Evolutionary conservation across 2,888 invertebrate species (phyloP), one percentile per base, ranked within the genome.

Genomic region (Emesis furor): DNA sequence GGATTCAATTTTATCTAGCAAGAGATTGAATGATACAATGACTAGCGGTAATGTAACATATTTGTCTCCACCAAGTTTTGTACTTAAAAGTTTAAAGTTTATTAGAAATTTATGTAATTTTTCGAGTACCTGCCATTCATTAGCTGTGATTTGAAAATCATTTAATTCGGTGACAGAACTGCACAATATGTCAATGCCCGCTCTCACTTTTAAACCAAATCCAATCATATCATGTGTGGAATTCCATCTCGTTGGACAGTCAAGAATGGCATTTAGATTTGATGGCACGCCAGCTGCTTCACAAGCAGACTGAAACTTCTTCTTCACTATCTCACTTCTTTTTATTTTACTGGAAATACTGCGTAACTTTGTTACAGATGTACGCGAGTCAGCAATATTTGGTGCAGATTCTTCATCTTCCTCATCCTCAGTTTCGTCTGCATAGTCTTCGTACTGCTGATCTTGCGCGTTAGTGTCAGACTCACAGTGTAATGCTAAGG

Each of bases 41-140:
- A 87, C 84, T 71, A 65, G 46, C 91, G 89, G 86, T 88, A 86
- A 85, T 86, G 85, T 86, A 83, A 89, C 86, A 87, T 86, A 86
- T 83, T 88, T 88, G 42, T 87, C 88, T 86, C 87, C 86, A 84
- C 86, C 87, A 89, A 89, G 88, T 87, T 89, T 88, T 68, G 86
- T 88, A 75, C 71, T 76, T 85, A 88, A 87, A 87, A 86, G 86
- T 85, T 87, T 55, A 55, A 55, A 55, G 55, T 55, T 55, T 55
- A 55, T 55, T 55, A n/a, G 55, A 35, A 72, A 88, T 55, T 83
- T 85, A 86, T 86, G 84, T 83, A 86, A 69, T 88, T 87, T 87
- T 24, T 24, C 24, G 24, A 24, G 24, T 24, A 24, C 24, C 24
- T 84, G 86, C 86, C 82, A 88, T 87, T 87, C 87, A 86, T 24